Conservation (phyloP, 2,888 invertebrate species). For the Drosophila infuscata region DNA sequence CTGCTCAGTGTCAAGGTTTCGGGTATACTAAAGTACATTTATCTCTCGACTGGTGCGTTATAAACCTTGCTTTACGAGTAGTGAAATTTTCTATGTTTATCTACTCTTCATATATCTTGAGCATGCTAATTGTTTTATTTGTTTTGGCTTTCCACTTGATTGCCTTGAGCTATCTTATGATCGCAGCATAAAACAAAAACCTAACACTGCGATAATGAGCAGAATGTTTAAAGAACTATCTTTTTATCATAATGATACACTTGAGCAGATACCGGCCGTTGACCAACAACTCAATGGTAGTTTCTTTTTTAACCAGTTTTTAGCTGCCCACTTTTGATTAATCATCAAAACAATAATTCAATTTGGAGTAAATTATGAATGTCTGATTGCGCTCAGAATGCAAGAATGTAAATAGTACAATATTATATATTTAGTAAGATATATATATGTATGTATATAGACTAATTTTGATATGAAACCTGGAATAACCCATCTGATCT, state of each 20-base stretch:
- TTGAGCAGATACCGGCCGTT: constrained; percentile 7
- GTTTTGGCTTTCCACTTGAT: constrained; percentile 65
- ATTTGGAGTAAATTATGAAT: background rate
- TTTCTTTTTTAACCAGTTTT: background rate
- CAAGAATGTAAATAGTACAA: background rate
- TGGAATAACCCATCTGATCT: background rate
- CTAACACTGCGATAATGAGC: constrained; percentile 32
- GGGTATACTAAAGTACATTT: constrained; percentile 49
- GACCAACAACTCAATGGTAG: constrained; percentile 10
- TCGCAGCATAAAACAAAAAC: constrained; percentile 25
- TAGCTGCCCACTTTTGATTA: background rate
- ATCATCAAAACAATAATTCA: background rate
- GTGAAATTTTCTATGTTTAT: constrained; percentile 59
- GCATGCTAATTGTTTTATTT: constrained; percentile 72
- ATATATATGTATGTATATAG: too few species aligned
- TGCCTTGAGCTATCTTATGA: constrained; percentile 43
- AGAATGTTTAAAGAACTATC: background rate
- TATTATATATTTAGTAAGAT: background rate
- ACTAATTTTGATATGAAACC: background rate
- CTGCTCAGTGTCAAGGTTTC: constrained; percentile 65
- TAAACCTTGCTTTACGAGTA: constrained; percentile 27
- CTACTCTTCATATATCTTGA: constrained; percentile 40
- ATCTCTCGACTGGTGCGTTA: constrained; percentile 14
- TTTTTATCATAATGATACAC: constrained; percentile 6
- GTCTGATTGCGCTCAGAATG: background rate